These are phyloP conservation scores for Budorcas taxicolor DNA, from an alignment of 2,113 vertebrate species.

Conservation along the genomic window DNA sequence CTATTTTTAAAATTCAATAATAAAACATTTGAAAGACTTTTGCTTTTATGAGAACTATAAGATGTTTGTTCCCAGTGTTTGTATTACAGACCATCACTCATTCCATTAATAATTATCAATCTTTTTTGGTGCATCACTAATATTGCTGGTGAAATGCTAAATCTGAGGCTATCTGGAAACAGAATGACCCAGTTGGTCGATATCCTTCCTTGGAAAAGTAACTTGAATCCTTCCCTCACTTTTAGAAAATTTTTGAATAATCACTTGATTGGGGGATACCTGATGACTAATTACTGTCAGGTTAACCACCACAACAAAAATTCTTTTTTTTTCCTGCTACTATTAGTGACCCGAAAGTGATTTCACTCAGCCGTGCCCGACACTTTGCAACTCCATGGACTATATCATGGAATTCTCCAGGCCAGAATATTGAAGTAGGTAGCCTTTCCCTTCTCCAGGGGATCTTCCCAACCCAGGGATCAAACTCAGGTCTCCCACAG, in stretches of 20 bases:
- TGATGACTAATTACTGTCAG: not conserved
- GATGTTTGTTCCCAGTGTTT: not conserved
- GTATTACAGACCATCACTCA: not conserved
- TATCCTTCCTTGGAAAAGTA: not conserved
- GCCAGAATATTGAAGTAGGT: not conserved
- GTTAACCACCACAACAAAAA: not conserved
- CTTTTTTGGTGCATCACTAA: not conserved
- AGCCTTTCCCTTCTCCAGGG: not conserved
- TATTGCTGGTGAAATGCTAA: not conserved
- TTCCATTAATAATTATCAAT: not conserved
- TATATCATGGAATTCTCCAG: not conserved
- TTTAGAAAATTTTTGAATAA: not conserved
- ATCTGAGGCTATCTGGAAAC: not conserved
- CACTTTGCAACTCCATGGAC: not conserved
- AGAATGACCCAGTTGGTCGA: not conserved
- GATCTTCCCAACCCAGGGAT: not conserved
- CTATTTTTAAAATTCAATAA: not conserved
- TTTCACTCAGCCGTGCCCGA: fast-evolving
- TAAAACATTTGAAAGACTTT: not conserved
- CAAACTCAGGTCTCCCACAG: not conserved
- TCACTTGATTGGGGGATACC: not conserved
- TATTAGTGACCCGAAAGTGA: not conserved
- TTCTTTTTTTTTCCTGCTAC: not conserved
- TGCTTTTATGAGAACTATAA: not conserved
- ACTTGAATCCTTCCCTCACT: not conserved